These are phyloP conservation scores for Pelvicachromis taeniatus DNA, from an alignment of 2,113 vertebrate species.

Conservation along the genomic window DNA sequence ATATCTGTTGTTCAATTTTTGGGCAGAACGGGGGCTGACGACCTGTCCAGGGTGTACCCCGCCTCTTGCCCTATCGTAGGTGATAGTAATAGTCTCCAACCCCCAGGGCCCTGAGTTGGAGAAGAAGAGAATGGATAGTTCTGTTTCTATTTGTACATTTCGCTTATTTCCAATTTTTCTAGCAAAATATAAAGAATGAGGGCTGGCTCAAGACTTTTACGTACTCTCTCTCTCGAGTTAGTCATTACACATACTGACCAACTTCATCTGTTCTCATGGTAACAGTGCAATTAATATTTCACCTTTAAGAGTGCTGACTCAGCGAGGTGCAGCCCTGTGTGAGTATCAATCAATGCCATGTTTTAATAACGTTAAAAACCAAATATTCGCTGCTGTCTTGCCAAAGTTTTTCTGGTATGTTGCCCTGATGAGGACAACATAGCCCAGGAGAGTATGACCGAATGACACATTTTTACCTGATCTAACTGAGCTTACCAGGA, in stretches of 20 bases:
- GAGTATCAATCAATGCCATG: background rate
- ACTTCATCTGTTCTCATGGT: background rate
- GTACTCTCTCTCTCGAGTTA: background rate
- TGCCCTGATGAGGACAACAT: background rate
- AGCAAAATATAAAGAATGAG: background rate
- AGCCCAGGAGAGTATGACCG: background rate
- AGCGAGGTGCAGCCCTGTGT: background rate
- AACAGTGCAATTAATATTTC: background rate
- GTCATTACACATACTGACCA: background rate
- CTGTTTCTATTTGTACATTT: accelerated
- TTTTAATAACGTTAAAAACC: background rate
- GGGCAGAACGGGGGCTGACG: background rate
- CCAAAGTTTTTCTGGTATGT: background rate
- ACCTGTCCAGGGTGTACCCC: background rate
- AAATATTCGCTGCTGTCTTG: background rate
- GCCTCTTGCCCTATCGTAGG: background rate
- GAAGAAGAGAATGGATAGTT: background rate
- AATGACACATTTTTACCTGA: background rate
- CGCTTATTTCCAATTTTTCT: background rate
- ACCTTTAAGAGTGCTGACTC: background rate
- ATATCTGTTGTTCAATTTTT: no score
- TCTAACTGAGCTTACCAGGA: background rate
- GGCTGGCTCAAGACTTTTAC: background rate
- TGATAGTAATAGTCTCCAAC: background rate
- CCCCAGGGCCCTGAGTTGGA: background rate